Base-by-base conservation (phyloP, 37 sponge, comb jelly and placozoan genomes). In the Mnemiopsis leidyi region DNA sequence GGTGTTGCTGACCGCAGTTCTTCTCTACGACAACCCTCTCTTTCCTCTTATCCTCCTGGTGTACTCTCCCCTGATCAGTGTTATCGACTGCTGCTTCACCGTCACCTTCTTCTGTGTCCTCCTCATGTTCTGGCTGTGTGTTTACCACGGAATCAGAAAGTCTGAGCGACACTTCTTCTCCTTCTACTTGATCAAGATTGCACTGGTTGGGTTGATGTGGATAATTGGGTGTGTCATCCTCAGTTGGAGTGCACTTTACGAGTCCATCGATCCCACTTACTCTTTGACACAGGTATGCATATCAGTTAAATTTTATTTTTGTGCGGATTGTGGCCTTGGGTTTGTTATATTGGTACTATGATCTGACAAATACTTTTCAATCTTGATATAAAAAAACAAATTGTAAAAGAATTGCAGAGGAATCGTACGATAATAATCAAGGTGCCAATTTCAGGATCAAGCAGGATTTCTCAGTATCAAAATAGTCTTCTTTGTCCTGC, bases 111-210 rank as follows among this genome's bases (percentile, higher is more conserved):
- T 85, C 61, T 85, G 36, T 38, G 24, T 67, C 16, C 90, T 85
- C 67, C 90, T 85, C 40, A 26, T 85, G 36, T 85, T 85, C 29
- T 85, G 90, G 90, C 68, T 85, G 0, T 85, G 90, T 85, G 90
- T 85, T 5, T 85, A 85, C 29, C 90, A 85, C 36, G 90, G 90
- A 13, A 85, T 85, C 25, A 34, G 90, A 25, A 33, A 32, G 29
- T 21, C 90, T 9, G 90, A 85, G 90, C 2, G 90, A 38, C 90
- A 85, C 61, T 85, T 85, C 90, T 85, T 85, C 90, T 85, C 90
- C 1, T 85, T 85, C 61, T 85, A 85, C 61, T 30, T 85, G 28
- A 26, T 33, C 67, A 85, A 85, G 35, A 3, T 85, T 40, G 24
- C 21, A 0, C 61, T 85, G 25, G 90, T 85, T 36, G 90, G 90